These are phyloP conservation scores for Mesorhabditis sp. DNA, from an alignment of 2,888 invertebrate species.

Conservation along the genomic window DNA sequence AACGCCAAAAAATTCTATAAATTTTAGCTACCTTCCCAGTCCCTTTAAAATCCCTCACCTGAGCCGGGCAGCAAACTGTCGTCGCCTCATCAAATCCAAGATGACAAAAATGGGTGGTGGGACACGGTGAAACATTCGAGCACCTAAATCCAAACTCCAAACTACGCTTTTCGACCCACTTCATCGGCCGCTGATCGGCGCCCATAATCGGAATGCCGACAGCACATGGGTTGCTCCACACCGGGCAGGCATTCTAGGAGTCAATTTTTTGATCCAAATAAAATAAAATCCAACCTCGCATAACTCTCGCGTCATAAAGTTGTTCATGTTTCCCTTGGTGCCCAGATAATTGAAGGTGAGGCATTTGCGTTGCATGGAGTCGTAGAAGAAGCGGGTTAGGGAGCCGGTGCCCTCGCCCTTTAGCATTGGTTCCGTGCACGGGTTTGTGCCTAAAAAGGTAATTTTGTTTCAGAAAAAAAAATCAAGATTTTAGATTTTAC, in stretches of 20 bases:
- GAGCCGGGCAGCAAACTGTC: constrained; percentile 49
- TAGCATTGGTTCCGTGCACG: constrained; percentile 46
- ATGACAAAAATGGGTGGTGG: constrained; percentile 46
- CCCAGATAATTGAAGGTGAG: constrained; percentile 51
- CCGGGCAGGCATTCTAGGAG: constrained; percentile 38
- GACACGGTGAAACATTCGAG: constrained; percentile 16
- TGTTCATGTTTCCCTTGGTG: constrained; percentile 49
- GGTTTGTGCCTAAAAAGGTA: constrained; percentile 29
- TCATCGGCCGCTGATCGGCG: constrained; percentile 16
- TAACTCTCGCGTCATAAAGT: constrained; percentile 46
- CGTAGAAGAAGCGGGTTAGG: constrained; percentile 46
- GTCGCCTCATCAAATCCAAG: constrained; percentile 48
- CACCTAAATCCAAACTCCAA: background rate
- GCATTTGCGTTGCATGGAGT: constrained; percentile 37
- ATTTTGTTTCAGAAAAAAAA: too few relatives aligned
- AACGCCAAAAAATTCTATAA: too few relatives aligned
- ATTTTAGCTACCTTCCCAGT: too few relatives aligned
- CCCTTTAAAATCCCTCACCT: background rate
- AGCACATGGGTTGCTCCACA: constrained; percentile 52
- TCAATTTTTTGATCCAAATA: constrained; percentile 15
- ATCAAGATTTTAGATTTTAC: too few relatives aligned
- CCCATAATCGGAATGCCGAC: constrained; percentile 46
- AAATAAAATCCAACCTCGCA: constrained; percentile 36
- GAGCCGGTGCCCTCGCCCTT: constrained; percentile 45
- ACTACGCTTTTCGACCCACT: background rate